These are phyloP conservation scores for Eleginops maclovinus DNA, from an alignment of 2,113 vertebrate genomes.

Conservation along the genomic window DNA sequence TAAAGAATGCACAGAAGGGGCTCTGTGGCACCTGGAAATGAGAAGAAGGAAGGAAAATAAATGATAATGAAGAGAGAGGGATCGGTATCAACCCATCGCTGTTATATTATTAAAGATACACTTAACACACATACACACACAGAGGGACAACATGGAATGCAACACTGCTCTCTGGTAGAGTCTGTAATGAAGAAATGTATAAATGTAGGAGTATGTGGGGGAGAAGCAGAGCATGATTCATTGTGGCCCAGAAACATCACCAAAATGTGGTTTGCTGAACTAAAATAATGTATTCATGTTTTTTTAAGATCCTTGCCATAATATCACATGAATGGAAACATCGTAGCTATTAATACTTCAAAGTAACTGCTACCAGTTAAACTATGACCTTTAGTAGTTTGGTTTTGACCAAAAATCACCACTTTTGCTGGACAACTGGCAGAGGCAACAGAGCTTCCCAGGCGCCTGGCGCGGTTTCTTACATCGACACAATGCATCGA, in stretches of 20 bases:
- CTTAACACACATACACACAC: constrained; percentile 3
- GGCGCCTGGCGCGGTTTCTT: too few relatives aligned
- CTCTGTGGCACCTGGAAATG: constrained; percentile 3
- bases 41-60: constrained; percentile 21
- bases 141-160: constrained; percentile 40
- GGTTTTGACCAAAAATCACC: too few relatives aligned
- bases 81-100: constrained; percentile 46
- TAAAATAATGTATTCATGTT: constrained; percentile 4
- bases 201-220: constrained; percentile 39
- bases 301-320: too few relatives aligned
- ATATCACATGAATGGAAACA: too few relatives aligned
- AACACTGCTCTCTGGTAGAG: background rate
- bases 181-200: constrained; percentile 36
- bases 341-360: too few relatives aligned
- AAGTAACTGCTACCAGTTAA: too few relatives aligned
- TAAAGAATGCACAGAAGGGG: constrained; percentile 3
- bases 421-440: too few relatives aligned
- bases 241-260: constrained; percentile 34
- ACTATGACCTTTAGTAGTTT: too few relatives aligned
- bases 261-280: constrained; percentile 35
- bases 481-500: too few relatives aligned
- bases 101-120: constrained; percentile 69
- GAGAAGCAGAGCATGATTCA: constrained; percentile 52
- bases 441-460: too few relatives aligned
- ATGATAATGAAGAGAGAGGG: constrained; percentile 25